Conservation (phyloP, 2,113 vertebrate species). For the Rhabdomys dilectus region DNA sequence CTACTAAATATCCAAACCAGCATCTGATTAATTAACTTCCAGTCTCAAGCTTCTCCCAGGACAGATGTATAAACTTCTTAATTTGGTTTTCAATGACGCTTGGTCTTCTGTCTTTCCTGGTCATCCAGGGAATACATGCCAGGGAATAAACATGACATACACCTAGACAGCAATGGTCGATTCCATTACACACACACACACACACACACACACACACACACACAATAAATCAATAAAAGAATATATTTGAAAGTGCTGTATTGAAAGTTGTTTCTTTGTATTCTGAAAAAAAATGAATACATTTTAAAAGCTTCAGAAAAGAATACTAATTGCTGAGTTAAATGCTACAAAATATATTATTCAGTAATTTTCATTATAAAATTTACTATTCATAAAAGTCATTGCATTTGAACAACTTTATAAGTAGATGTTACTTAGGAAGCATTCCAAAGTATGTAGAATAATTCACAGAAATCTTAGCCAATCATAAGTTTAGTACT, state of each 20-base stretch:
- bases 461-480: constrained; percentile 15
- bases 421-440: too few species aligned
- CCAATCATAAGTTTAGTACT: neutral
- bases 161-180: neutral
- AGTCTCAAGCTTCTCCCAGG: neutral
- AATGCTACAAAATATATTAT: neutral
- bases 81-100: neutral
- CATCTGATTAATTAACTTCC: neutral
- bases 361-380: neutral
- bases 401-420: neutral
- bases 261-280: neutral
- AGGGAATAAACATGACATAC: neutral
- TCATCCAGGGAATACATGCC: neutral
- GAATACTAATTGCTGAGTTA: constrained; percentile 33
- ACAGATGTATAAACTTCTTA: neutral
- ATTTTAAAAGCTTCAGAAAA: neutral
- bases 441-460: neutral
- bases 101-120: neutral
- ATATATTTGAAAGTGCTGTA: neutral
- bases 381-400: constrained; percentile 48
- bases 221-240: neutral
- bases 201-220: neutral
- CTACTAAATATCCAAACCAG: neutral
- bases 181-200: neutral
- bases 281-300: neutral